Evolutionary conservation across 2,888 invertebrate genomes (phyloP), one percentile per base, ranked within the genome.

Genomic region (Polyploca ridens): DNA sequence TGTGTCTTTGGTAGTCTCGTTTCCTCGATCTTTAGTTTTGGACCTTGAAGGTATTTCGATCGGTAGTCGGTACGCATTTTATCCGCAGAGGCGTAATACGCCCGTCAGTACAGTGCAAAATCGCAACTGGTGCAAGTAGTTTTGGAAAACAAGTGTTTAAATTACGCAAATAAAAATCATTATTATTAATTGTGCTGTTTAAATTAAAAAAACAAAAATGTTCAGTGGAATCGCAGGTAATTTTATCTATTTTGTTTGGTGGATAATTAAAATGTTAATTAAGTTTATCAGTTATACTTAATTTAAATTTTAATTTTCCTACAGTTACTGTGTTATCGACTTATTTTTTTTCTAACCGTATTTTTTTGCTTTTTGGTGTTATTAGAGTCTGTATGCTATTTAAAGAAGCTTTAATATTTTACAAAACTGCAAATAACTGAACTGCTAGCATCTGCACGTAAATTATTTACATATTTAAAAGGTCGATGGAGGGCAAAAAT

Each of bases 221-320:
- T 94, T 94, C 83, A 93, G 91, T 82, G 90, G 90, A 85, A 93
- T 94, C 81, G 91, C 93, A 88, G 94, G 94, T 93, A 69, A 85
- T 83, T 66, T 69, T 65, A 64, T 66, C 61, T 65, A 66, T 62
- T 59, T 63, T 67, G 63, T 63, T 19, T 59, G 38, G 54, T 19
- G 14, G 16, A 54, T 19, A 54, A 54, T n/a, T 46, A 44, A 44
- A 14, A 14, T 5, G n/a, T n/a, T n/a, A n/a, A n/a, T 46, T 46
- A 46, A 3, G 66, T 33, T 41, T 13, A n/a, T n/a, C n/a, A n/a
- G n/a, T n/a, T n/a, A n/a, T n/a, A n/a, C n/a, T n/a, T n/a, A n/a
- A n/a, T n/a, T n/a, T n/a, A n/a, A n/a, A n/a, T n/a, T n/a, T n/a
- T n/a, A n/a, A n/a, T n/a, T n/a, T n/a, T n/a, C n/a, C n/a, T n/a